Conservation (phyloP, 1,140 invertebrate species). For the Lasaia peninsularis region DNA sequence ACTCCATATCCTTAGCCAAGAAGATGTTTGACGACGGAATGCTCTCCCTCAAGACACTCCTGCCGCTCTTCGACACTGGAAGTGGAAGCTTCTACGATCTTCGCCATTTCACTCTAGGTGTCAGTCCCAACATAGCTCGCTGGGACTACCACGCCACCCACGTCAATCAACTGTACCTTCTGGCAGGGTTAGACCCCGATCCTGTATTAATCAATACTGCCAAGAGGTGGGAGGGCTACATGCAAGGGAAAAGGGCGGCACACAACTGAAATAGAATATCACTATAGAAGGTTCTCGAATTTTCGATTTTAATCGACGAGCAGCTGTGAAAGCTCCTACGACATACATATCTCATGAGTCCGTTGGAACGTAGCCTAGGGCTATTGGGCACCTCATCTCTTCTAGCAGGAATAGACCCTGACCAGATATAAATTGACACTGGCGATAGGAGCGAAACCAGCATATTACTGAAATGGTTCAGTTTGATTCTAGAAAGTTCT, state of each 20-base stretch:
- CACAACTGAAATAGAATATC: constrained; percentile 86
- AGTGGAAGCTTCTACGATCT: constrained; percentile 98
- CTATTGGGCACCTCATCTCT: constrained; percentile 98
- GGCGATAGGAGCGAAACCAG: constrained; percentile 53
- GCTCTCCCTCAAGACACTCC: constrained; percentile 91
- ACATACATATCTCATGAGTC: constrained; percentile 93
- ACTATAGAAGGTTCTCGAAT: background rate
- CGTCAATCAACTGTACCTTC: constrained; percentile 95
- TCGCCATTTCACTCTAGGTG: constrained; percentile 91
- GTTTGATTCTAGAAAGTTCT: no score
- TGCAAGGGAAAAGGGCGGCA: constrained; percentile 94
- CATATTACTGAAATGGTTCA: no score
- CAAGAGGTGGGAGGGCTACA: constrained; percentile 96
- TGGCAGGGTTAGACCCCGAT: constrained; percentile 92
- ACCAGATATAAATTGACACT: constrained; percentile 88
- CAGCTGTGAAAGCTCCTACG: constrained; percentile 87
- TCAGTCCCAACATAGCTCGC: constrained; percentile 93
- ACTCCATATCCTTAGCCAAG: constrained; percentile 82
- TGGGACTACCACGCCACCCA: constrained; percentile 99
- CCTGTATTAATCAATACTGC: constrained; percentile 90
- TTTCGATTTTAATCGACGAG: background rate
- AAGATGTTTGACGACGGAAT: constrained; percentile 92
- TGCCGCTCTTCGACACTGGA: constrained; percentile 96
- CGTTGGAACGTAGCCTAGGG: constrained; percentile 98
- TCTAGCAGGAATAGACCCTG: constrained; percentile 91